Evolutionary conservation across 2,113 vertebrate genomes (phyloP).

Genomic region (Smithornis capensis): DNA sequence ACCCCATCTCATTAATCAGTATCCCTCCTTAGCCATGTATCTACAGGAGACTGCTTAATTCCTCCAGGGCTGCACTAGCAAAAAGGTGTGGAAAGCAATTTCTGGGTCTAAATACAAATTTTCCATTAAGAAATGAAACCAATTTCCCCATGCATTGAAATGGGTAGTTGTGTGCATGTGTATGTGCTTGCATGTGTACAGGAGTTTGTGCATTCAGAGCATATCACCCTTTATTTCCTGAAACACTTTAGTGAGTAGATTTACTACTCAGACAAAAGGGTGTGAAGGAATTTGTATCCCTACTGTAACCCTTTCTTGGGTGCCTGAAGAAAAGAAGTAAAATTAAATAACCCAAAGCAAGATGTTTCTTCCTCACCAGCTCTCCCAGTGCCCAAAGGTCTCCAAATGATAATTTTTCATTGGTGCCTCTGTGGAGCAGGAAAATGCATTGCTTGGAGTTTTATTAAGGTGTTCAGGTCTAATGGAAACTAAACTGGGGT

Average conservation of each 20-base stretch:
- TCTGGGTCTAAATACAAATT: not conserved
- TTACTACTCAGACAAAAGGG: not conserved
- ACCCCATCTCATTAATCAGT: not conserved
- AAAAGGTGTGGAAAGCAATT: not conserved
- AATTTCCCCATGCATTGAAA: not conserved
- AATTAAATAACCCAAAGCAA: not conserved
- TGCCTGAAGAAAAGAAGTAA: not conserved
- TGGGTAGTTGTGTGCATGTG: no score
- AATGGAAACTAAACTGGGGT: not conserved
- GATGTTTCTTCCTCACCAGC: not conserved
- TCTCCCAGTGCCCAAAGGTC: accelerated
- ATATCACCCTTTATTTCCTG: not conserved
- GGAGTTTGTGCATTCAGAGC: not conserved
- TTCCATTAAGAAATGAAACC: not conserved
- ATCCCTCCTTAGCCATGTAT: not conserved
- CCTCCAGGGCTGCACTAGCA: not conserved
- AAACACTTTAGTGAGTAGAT: not conserved
- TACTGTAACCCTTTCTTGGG: not conserved
- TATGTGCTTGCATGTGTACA: not conserved
- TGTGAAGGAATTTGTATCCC: not conserved
- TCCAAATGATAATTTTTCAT: not conserved
- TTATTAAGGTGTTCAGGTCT: not conserved
- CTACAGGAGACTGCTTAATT: not conserved
- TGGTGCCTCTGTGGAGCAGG: not conserved
- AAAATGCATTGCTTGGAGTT: not conserved